Evolutionary conservation across 2,113 vertebrate species (phyloP), one percentile per base, ranked within the genome.

Genomic region (Onychostruthus taczanowskii): DNA sequence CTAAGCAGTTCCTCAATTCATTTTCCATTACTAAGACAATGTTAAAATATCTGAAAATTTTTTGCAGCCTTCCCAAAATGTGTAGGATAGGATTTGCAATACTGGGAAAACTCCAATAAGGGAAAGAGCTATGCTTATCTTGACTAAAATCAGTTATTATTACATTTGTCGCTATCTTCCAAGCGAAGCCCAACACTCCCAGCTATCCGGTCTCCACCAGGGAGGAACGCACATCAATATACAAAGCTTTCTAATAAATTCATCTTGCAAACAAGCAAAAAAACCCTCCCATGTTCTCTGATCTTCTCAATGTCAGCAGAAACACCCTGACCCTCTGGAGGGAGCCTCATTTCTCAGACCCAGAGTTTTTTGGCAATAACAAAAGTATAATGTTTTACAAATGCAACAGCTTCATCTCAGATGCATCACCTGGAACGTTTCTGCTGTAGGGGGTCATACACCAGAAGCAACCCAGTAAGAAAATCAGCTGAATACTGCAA

Each of bases 241-340:
- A 63, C 17, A 52, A 80, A 85, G 8, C 13, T 55, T 55, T 17
- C 37, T 30, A 28, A 87, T 39, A 77, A 77, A 88, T 43, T 55
- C 39, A 81, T 81, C 64, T 87, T 81, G 55, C 47, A 72, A 88
- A 47, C 20, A 59, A 43, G 14, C 10, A 37, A 27, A 41, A 35
- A 33, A 1, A 0, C 10, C 10, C 62, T 16, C 6, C 33, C 11
- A 13, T 4, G 6, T 73, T 70, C 33, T 90, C 88, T 62, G 50
- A 66, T 30, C 21, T 56, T 77, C 67, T 7, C 79, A 59, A 70
- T 6, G 19, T 8, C 86, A 84, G 37, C 4, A 68, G 43, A 66
- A 87, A 66, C 43, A 69, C 11, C 7, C 22, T 0, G 0, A 9
- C 6, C 4, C 62, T 44, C 52, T 39, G 62, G 37, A 89, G 56